A percentile compares a stretch with the other conserved stretches of the same genome.
Conservation (phyloP, 2,888 invertebrate genomes). For the Colletes collaris region DNA sequence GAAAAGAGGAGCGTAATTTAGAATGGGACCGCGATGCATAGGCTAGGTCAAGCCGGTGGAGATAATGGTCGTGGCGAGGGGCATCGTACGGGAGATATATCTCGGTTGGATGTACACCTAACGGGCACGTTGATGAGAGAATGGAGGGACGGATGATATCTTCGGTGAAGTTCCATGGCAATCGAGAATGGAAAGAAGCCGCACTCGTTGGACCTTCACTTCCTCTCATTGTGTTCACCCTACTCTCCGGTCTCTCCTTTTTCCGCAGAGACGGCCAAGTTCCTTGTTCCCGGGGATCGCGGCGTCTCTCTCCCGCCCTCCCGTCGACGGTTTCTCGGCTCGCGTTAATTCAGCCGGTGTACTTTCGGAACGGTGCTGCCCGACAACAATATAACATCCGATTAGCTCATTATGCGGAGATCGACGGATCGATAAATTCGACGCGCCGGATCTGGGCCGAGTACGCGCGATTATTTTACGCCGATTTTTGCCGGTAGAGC, state of each 20-base stretch:
- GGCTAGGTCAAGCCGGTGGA: slow-evolving; percentile 64
- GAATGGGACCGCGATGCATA: slow-evolving; percentile 63
- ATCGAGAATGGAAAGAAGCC: slow-evolving; percentile 76
- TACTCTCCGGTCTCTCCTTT: slow-evolving; percentile 34
- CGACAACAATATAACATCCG: slow-evolving; percentile 73
- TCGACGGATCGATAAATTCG: slow-evolving; percentile 78
- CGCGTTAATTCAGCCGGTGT: slow-evolving; percentile 63
- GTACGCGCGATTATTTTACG: slow-evolving; percentile 63
- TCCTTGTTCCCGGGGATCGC: not conserved
- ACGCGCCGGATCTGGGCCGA: slow-evolving; percentile 69
- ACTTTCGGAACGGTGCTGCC: slow-evolving; percentile 33
- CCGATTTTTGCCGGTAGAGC: slow-evolving; percentile 60
- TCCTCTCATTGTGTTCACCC: slow-evolving; percentile 80
- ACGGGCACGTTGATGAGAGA: slow-evolving; percentile 74
- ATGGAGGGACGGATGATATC: slow-evolving; percentile 71
- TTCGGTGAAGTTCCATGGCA: slow-evolving; percentile 65
- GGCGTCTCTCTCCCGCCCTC: not conserved
- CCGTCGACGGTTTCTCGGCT: slow-evolving; percentile 54
- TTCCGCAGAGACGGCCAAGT: not conserved
- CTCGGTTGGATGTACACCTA: slow-evolving; percentile 59
- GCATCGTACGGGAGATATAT: slow-evolving; percentile 63
- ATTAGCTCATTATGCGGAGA: slow-evolving; percentile 80
- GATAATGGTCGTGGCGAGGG: slow-evolving; percentile 58
- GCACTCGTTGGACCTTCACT: slow-evolving; percentile 82
- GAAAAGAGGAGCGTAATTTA: slow-evolving; percentile 57